These are phyloP conservation scores for Cossypha niveicapilla DNA, from an alignment of 2,797 vertebrate species.

Conservation along the genomic window DNA sequence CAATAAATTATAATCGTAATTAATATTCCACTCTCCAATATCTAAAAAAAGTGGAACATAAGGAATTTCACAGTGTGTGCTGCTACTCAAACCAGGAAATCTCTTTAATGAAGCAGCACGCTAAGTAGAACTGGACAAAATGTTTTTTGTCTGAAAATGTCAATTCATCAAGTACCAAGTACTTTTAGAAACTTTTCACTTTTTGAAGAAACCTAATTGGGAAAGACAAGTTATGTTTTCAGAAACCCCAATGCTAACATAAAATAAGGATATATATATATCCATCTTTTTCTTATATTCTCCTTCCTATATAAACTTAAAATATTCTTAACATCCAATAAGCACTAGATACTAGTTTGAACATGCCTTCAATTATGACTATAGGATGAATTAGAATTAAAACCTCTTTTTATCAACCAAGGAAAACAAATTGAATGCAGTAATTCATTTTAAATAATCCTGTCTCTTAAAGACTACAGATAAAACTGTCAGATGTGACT, in stretches of 20 bases:
- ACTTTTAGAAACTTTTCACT: neutral
- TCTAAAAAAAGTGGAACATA: neutral
- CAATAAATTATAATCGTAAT: neutral
- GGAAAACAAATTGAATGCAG: neutral
- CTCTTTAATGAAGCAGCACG: neutral
- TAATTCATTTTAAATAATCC: neutral
- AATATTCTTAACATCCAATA: neutral
- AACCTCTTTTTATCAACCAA: neutral
- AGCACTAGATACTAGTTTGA: neutral
- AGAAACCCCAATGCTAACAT: neutral
- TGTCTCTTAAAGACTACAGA: neutral
- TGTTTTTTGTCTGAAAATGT: neutral
- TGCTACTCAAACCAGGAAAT: neutral
- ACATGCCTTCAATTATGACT: neutral
- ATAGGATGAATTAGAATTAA: neutral
- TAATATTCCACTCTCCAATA: neutral
- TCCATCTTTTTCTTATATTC: neutral
- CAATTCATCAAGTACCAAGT: neutral
- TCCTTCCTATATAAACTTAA: neutral
- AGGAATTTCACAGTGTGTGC: neutral
- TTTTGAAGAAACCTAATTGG: neutral
- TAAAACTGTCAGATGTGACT: neutral
- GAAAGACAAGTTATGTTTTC: neutral
- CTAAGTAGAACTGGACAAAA: neutral
- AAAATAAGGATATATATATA: neutral